Evolutionary conservation across 2,888 invertebrate genomes (phyloP).

Genomic region (Catocala fraxini): DNA sequence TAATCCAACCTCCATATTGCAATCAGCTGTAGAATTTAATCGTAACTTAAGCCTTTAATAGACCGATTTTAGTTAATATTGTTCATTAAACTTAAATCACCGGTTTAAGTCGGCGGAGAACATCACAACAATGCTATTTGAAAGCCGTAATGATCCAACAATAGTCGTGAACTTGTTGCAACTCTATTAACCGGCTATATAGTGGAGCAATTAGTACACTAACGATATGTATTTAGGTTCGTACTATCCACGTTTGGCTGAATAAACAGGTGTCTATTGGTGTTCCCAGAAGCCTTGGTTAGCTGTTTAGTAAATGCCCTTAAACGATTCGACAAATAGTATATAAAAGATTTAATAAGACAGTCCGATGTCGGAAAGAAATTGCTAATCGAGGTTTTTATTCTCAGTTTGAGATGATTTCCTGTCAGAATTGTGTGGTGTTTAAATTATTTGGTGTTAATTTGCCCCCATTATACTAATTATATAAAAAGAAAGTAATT

Average conservation of each 20-base stretch:
- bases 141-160: conserved; percentile 43
- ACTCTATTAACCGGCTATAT: conserved; percentile 39
- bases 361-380: not conserved
- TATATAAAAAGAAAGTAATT: no score
- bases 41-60: no score
- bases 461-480: no score
- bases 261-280: conserved; percentile 19
- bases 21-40: no score
- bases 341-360: not conserved
- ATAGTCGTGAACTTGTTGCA: conserved; percentile 45
- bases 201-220: conserved; percentile 41
- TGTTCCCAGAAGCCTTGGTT: not conserved
- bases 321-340: not conserved
- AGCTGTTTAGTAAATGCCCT: not conserved
- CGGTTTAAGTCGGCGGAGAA: conserved; percentile 18
- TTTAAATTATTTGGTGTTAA: no score
- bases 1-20: no score
- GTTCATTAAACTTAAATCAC: not conserved
- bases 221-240: conserved; percentile 32
- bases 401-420: no score
- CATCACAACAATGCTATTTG: conserved; percentile 12
- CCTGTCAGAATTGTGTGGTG: no score
- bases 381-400: no score
- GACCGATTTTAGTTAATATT: no score
- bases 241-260: conserved; percentile 23